Conservation (phyloP, 1,140 invertebrate genomes). For the Palaemon carinicauda region DNA sequence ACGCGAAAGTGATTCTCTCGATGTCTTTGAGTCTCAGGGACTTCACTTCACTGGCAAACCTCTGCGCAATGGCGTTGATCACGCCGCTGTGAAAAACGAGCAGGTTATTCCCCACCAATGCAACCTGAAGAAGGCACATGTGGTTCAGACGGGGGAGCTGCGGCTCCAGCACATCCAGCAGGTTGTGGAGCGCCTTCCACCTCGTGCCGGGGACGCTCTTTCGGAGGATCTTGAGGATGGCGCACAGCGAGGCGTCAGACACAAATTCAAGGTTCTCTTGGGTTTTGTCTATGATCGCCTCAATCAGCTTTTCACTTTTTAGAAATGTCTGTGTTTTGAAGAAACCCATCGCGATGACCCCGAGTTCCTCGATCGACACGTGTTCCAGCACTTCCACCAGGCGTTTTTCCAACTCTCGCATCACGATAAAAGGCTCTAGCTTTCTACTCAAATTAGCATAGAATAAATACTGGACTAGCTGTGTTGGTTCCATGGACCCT, state of each 20-base stretch:
- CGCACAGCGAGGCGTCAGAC: slow-evolving; percentile 51
- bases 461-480: slow-evolving; percentile 59
- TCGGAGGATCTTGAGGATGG: slow-evolving; percentile 55
- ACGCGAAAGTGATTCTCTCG: slow-evolving; percentile 57
- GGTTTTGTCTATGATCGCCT: slow-evolving; percentile 43
- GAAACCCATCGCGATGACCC: slow-evolving; percentile 59
- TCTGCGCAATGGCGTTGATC: slow-evolving; percentile 39
- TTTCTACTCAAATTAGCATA: slow-evolving; percentile 58
- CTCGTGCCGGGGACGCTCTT: slow-evolving; percentile 42
- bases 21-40: slow-evolving; percentile 53
- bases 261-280: slow-evolving; percentile 42
- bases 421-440: slow-evolving; percentile 40
- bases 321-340: slow-evolving; percentile 59
- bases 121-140: slow-evolving; percentile 52
- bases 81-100: slow-evolving; percentile 49
- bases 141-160: slow-evolving; percentile 41
- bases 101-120: slow-evolving; percentile 55
- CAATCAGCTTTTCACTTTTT: slow-evolving; percentile 36
- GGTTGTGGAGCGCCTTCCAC: slow-evolving; percentile 26
- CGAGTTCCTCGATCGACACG: slow-evolving; percentile 59
- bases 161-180: slow-evolving; percentile 44
- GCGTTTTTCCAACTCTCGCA: slow-evolving; percentile 44
- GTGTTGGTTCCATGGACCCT: slow-evolving; percentile 42
- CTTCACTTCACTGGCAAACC: slow-evolving; percentile 41
- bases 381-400: slow-evolving; percentile 36